A percentile compares a stretch with the other conserved stretches of the same genome.
Evolutionary conservation across 2,797 vertebrate genomes (phyloP).

Genomic region (Pygocentrus nattereri): DNA sequence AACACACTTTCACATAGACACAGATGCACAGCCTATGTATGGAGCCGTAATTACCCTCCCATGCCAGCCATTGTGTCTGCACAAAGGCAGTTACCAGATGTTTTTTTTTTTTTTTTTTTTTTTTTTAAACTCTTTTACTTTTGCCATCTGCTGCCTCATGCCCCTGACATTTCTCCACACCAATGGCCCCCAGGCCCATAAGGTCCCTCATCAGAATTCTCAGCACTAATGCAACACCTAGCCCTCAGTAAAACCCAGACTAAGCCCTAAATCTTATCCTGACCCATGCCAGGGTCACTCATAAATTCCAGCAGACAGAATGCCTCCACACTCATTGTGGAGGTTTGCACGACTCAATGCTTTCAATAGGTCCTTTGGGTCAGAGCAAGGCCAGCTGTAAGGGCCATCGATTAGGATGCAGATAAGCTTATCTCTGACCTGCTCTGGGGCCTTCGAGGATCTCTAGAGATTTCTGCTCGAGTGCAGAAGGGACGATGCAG

Average conservation of each 20-base stretch:
- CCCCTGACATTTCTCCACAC: conserved; percentile 55
- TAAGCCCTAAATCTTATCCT: conserved; percentile 6
- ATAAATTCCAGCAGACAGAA: conserved; percentile 31
- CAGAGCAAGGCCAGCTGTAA: conserved; percentile 34
- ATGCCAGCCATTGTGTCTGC: conserved; percentile 59
- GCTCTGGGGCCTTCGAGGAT: conserved; percentile 13
- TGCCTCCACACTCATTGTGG: neutral
- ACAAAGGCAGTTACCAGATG: conserved; percentile 66
- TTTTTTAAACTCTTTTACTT: conserved; percentile 51
- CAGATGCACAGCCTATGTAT: conserved; percentile 51
- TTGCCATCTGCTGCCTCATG: conserved; percentile 61
- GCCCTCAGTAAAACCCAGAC: neutral
- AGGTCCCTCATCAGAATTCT: conserved; percentile 7
- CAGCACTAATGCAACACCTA: conserved; percentile 6
- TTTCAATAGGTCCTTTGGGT: conserved; percentile 29
- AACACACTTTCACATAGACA: conserved; percentile 22
- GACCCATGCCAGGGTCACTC: neutral
- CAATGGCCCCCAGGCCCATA: neutral
- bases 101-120: conserved; percentile 14
- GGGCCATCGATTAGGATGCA: conserved; percentile 45
- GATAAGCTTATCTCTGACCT: conserved; percentile 56
- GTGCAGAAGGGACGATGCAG: neutral
- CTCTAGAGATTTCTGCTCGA: conserved; percentile 23
- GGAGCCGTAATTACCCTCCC: conserved; percentile 60
- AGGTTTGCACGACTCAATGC: conserved; percentile 13